Conservation (phyloP, 2,888 invertebrate genomes). For the Phymatocera aterrima region DNA sequence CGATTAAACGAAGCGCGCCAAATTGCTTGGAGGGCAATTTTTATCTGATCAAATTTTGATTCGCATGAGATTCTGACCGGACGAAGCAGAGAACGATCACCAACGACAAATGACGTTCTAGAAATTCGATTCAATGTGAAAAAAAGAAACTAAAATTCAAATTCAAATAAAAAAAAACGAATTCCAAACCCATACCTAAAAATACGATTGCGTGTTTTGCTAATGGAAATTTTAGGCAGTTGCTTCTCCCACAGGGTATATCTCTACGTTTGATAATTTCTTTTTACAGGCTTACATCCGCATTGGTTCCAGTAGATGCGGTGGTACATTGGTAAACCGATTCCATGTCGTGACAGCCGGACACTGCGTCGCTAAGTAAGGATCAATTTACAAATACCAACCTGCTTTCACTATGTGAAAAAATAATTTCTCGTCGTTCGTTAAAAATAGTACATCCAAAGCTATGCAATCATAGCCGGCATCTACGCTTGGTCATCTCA, state of each 20-base stretch:
- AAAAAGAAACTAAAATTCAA: background rate
- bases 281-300: conserved; percentile 87
- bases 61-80: background rate
- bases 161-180: too few species aligned
- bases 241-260: background rate
- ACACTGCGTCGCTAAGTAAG: conserved; percentile 90
- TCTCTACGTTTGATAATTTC: conserved; percentile 47
- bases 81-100: background rate
- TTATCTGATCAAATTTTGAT: background rate
- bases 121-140: background rate
- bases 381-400: conserved; percentile 45
- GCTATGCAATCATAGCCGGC: background rate
- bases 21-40: background rate
- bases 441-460: background rate
- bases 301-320: conserved; percentile 95
- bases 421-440: conserved; percentile 21
- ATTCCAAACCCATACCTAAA: background rate
- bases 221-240: background rate
- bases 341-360: conserved; percentile 96
- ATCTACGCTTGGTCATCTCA: background rate
- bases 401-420: conserved; percentile 36
- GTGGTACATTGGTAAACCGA: conserved; percentile 92
- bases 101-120: background rate
- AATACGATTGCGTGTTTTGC: background rate
- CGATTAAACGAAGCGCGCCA: background rate